Evolutionary conservation across 2,113 vertebrate genomes (phyloP).

Genomic region (Cololabis saira): DNA sequence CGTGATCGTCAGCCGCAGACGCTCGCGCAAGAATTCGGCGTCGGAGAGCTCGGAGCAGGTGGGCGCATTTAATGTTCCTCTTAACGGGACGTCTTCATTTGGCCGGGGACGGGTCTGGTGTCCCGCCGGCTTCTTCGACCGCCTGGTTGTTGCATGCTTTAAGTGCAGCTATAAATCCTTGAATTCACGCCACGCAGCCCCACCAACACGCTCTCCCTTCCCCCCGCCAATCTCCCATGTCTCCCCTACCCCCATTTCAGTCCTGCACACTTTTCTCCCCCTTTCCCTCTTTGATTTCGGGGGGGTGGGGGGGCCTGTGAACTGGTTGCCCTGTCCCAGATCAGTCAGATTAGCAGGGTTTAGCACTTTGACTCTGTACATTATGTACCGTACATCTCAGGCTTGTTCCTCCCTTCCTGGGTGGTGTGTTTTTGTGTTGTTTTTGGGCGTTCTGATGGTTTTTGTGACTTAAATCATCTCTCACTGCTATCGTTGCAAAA

Average conservation of each 20-base stretch:
- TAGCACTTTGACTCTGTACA: constrained; percentile 39
- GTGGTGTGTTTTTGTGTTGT: too few species aligned
- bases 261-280: constrained; percentile 33
- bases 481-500: not conserved
- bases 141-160: not conserved
- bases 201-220: constrained; percentile 29
- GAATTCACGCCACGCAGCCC: constrained; percentile 16
- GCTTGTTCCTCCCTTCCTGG: too few species aligned
- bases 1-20: constrained; percentile 93
- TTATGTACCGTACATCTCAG: constrained; percentile 26
- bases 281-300: constrained; percentile 33
- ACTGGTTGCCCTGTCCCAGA: constrained; percentile 52
- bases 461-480: not conserved
- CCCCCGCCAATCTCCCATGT: constrained; percentile 41
- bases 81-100: too few species aligned
- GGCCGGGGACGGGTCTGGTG: fast-evolving
- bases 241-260: constrained; percentile 60
- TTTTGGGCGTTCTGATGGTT: too few species aligned
- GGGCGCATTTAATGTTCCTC: not conserved
- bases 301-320: constrained; percentile 26
- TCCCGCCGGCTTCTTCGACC: not conserved
- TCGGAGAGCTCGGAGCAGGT: constrained; percentile 88
- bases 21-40: constrained; percentile 86
- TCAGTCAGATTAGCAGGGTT: constrained; percentile 70
- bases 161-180: constrained; percentile 34